Evolutionary conservation across 2,113 vertebrate genomes (phyloP).

Genomic region (Ctenodactylus gundi): DNA sequence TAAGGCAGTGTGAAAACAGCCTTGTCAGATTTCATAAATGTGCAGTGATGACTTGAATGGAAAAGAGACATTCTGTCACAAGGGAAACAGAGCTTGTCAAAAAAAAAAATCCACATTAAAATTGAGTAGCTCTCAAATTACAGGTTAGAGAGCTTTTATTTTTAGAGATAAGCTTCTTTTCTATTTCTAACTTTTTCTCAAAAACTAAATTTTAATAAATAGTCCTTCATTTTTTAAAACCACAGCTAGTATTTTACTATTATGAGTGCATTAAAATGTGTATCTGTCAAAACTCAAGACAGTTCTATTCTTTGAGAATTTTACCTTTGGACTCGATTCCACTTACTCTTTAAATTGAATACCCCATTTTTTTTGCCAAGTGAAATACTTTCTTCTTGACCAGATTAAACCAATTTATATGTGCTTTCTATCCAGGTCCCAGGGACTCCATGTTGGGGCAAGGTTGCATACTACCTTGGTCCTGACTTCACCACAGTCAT

Average conservation of each 20-base stretch:
- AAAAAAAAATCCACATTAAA: slow-evolving; percentile 59
- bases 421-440: background rate
- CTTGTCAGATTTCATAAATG: slow-evolving; percentile 64
- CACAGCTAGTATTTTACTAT: background rate
- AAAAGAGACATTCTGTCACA: slow-evolving; percentile 65
- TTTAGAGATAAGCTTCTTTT: slow-evolving; percentile 69
- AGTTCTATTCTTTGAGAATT: slow-evolving; percentile 19
- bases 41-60: background rate
- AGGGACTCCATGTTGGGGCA: background rate
- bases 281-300: slow-evolving; percentile 37
- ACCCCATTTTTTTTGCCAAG: background rate
- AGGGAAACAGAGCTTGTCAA: slow-evolving; percentile 67
- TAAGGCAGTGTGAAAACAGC: slow-evolving; percentile 55
- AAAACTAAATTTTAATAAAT: slow-evolving; percentile 46
- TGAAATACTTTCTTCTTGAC: slow-evolving; percentile 30
- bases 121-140: slow-evolving; percentile 50
- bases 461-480: background rate
- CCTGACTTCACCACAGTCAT: background rate
- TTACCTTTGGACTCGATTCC: slow-evolving; percentile 12
- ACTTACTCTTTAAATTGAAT: slow-evolving; percentile 25
- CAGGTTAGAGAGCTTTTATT: slow-evolving; percentile 62
- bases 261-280: background rate
- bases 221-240: slow-evolving; percentile 34
- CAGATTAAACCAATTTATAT: slow-evolving; percentile 24
- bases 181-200: slow-evolving; percentile 41